A percentile compares a stretch with the other conserved stretches of the same genome.
Evolutionary conservation across 2,797 vertebrate genomes (phyloP).

Genomic region (Trichosurus vulpecula): DNA sequence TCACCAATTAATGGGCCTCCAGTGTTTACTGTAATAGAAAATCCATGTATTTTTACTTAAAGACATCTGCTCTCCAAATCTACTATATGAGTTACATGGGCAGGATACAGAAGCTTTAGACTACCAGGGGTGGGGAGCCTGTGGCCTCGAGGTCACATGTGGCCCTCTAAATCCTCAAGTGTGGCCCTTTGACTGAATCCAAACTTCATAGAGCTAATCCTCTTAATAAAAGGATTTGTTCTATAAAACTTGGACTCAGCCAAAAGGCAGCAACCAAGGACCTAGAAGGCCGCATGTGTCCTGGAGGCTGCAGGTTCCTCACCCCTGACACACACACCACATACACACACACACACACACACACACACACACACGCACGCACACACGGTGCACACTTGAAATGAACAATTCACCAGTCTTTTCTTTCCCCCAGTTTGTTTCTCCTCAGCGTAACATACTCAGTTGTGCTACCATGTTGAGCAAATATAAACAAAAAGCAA

Average conservation of each 20-base stretch:
- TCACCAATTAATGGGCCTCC: background rate
- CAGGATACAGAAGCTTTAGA: background rate
- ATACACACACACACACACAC: background rate
- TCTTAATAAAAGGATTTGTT: too few relatives aligned
- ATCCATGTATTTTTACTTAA: background rate
- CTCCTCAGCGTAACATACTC: background rate
- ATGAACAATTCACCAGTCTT: background rate
- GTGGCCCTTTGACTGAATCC: too few relatives aligned
- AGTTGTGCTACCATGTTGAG: background rate
- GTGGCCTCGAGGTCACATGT: too few relatives aligned
- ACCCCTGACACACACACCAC: background rate
- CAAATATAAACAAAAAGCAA: background rate
- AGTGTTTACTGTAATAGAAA: background rate
- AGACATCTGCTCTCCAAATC: background rate
- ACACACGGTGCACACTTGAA: constrained; percentile 15
- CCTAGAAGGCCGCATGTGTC: too few relatives aligned
- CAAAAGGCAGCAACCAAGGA: too few relatives aligned
- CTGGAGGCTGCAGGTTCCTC: too few relatives aligned
- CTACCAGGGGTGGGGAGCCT: background rate
- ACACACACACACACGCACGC: background rate
- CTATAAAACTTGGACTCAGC: too few relatives aligned
- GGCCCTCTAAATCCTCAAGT: too few relatives aligned
- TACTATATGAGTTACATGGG: background rate
- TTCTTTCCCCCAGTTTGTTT: constrained; percentile 20
- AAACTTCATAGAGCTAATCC: too few relatives aligned